These are phyloP conservation scores for Leucoraja erinaceus DNA, from an alignment of 2,113 vertebrate species.

Conservation along the genomic window DNA sequence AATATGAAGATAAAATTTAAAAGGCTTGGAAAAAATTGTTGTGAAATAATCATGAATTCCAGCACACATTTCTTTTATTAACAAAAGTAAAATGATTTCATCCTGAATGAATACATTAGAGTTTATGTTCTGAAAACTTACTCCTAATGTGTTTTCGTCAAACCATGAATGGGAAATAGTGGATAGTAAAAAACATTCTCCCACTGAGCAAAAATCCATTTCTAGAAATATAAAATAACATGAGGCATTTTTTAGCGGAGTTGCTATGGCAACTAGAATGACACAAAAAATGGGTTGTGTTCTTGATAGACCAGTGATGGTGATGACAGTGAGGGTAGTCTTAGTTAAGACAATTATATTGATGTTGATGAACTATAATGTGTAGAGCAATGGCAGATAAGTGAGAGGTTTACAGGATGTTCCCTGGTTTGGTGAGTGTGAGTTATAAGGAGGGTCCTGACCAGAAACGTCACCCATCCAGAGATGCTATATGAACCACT, in stretches of 20 bases:
- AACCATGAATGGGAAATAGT: background rate
- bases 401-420: no score
- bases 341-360: no score
- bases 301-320: no score
- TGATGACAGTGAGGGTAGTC: no score
- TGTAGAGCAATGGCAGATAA: no score
- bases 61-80: background rate
- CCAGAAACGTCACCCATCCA: no score
- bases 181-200: background rate
- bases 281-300: no score
- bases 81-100: background rate
- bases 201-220: background rate
- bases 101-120: background rate
- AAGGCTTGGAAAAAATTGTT: background rate
- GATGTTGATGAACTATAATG: no score
- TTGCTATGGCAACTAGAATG: background rate
- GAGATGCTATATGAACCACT: no score
- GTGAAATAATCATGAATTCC: slow-evolving; percentile 8
- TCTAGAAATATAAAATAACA: background rate
- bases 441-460: no score
- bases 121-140: background rate
- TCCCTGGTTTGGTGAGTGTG: no score
- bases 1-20: slow-evolving; percentile 4
- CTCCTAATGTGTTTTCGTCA: background rate
- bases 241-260: background rate